Percentiles rank a stretch among this genome's conserved stretches.
Conservation (phyloP, 2,797 vertebrate species). For the Neostethus bicornis region DNA sequence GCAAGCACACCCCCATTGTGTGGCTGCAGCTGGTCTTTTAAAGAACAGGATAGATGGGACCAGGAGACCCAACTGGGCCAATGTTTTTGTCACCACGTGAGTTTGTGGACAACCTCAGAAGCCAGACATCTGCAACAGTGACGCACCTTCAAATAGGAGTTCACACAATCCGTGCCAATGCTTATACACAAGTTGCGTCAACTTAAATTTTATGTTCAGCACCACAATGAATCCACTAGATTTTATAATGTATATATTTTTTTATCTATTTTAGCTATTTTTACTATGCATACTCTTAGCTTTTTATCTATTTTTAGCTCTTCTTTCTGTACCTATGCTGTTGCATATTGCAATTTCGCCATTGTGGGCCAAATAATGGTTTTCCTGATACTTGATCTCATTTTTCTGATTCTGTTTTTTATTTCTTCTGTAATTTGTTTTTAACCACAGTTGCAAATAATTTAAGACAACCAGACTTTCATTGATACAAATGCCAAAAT, state of each 20-base stretch:
- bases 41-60: constrained; percentile 72
- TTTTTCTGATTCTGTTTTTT: too few relatives aligned
- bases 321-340: too few relatives aligned
- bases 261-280: too few relatives aligned
- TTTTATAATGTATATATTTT: background rate
- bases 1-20: constrained; percentile 53
- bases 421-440: too few relatives aligned
- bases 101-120: constrained; percentile 30
- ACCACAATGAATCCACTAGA: background rate
- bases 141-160: constrained; percentile 43
- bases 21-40: constrained; percentile 69
- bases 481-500: too few relatives aligned
- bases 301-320: too few relatives aligned
- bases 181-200: background rate
- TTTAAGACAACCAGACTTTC: too few relatives aligned
- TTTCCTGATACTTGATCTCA: too few relatives aligned
- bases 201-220: constrained; percentile 11
- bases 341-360: too few relatives aligned
- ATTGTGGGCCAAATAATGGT: too few relatives aligned
- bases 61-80: constrained; percentile 56
- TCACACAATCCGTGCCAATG: constrained; percentile 12
- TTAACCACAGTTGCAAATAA: too few relatives aligned
- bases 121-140: constrained; percentile 73
- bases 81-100: constrained; percentile 42
- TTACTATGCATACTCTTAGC: too few relatives aligned